Percentiles rank a stretch among this genome's conserved stretches.
Conservation (phyloP, 2,888 invertebrate genomes). For the Andrena fulva region DNA sequence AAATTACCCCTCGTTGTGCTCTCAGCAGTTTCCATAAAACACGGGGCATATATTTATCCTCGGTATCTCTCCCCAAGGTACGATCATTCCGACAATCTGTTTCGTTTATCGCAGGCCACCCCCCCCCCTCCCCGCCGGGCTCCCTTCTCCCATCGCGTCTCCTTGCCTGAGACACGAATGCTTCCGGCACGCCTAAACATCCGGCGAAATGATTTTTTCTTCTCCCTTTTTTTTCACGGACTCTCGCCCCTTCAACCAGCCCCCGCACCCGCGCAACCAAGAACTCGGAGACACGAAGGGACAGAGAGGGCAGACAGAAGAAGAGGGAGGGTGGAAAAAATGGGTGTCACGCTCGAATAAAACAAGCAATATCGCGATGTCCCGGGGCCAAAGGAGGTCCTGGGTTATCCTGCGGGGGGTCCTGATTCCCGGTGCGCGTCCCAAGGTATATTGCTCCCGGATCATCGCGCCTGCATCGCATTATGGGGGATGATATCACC, state of each 20-base stretch:
- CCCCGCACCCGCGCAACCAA: neutral
- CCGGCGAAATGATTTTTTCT: constrained; percentile 65
- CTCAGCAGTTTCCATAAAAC: constrained; percentile 65
- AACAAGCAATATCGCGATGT: constrained; percentile 83
- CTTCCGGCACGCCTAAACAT: constrained; percentile 67
- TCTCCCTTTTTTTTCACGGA: constrained; percentile 25
- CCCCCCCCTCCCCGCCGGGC: constrained; percentile 18
- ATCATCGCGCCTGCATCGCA: constrained; percentile 84
- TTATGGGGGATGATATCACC: constrained; percentile 82
- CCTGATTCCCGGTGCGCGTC: constrained; percentile 64
- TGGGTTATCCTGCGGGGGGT: constrained; percentile 71
- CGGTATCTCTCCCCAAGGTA: constrained; percentile 58
- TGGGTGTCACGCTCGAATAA: constrained; percentile 83
- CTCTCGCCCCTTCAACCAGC: constrained; percentile 42
- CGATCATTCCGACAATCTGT: constrained; percentile 67
- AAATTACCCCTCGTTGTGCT: constrained; percentile 58
- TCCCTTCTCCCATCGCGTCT: constrained; percentile 33
- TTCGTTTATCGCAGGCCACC: constrained; percentile 63
- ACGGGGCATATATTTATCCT: constrained; percentile 61
- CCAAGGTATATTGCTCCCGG: constrained; percentile 81
- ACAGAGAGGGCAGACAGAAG: constrained; percentile 10
- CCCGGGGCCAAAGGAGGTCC: constrained; percentile 80
- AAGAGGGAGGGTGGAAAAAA: constrained; percentile 69
- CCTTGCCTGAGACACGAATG: constrained; percentile 17
- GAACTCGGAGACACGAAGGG: neutral